Base-by-base conservation (phyloP, 2,888 invertebrate genomes). In the Portevinia maculata region DNA sequence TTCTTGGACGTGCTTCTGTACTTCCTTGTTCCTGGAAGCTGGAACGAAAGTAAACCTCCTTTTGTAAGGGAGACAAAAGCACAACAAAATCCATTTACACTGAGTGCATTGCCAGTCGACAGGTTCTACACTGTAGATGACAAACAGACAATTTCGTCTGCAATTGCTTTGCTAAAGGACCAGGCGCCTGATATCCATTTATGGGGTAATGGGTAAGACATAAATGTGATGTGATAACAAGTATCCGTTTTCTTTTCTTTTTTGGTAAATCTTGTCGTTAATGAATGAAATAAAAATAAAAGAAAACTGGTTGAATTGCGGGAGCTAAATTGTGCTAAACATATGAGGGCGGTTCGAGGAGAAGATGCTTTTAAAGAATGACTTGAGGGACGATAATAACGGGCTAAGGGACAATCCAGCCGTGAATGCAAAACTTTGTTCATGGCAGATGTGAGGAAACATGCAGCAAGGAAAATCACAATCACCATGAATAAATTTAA, bases 21-120 rank as follows among this genome's bases (percentile, higher is more conserved):
- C 75, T 81, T 81, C 81, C 81, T 75, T 59, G 37, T 83, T 78
- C 65, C 24, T 19, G 55, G 28, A 67, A 41, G 37, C 24, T 19
- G 55, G 28, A 67, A 41, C 44, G 50, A 60, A 71, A 65, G 60
- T 65, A 64, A 57, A 71, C 5, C 2, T 5, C 5, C 76, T 81
- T 17, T 70, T 32, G 39, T 24, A 50, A 9, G 24, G 6, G 24
- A 24, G 44, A 83, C 65, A 78, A 83, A 83, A 55, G 60, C 48
- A 78, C 59, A 71, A 62, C 60, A 59, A 83, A 78, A 78, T 71
- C 78, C 83, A 78, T 78, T 83, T 78, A 67, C 67, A 48, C 67
- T 67, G 71, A 83, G 70, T 71, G 78, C 60, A 83, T 73, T 59
- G 59, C 46, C 28, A 57, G 76, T 62, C 24, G 5, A 24, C 24